phyloP scores from a whole-genome alignment of 2,113 vertebrate genomes.

The Ia io region DNA sequence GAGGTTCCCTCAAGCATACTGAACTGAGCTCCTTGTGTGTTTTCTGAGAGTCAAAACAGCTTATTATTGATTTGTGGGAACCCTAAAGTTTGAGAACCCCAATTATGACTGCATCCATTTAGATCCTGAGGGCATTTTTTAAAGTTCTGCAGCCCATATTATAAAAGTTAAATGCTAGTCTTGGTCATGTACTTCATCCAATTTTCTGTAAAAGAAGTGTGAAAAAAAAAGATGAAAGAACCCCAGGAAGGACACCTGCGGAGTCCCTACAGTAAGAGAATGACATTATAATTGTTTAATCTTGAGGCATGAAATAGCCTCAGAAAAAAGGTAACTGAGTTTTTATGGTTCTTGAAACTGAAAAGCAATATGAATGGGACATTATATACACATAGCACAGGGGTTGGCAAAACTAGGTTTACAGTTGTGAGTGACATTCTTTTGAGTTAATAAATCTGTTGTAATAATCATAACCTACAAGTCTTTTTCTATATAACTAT shows the following conservation, averaged over 20 bases:
- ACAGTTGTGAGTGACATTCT: neutral
- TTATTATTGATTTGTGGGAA: neutral
- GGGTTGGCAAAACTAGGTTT: neutral
- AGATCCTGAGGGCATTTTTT: neutral
- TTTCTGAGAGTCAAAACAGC: neutral
- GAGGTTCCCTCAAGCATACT: neutral
- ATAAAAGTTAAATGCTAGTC: neutral
- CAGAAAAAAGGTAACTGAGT: neutral
- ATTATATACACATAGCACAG: neutral
- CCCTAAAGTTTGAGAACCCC: neutral
- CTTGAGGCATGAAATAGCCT: slow-evolving; percentile 14
- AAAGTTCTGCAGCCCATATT: neutral
- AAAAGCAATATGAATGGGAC: neutral
- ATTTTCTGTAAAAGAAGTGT: slow-evolving; percentile 14
- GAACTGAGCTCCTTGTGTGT: neutral
- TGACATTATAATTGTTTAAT: slow-evolving; percentile 8
- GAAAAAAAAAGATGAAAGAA: slow-evolving; percentile 1
- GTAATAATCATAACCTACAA: neutral
- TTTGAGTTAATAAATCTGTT: neutral
- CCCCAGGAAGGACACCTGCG: neutral
- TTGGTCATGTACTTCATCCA: neutral
- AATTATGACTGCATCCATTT: neutral
- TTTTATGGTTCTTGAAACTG: neutral
- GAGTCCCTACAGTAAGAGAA: neutral
- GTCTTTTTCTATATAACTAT: neutral